These are phyloP conservation scores for Bolborhynchus lineola DNA, from an alignment of 2,113 vertebrate genomes.

Conservation along the genomic window DNA sequence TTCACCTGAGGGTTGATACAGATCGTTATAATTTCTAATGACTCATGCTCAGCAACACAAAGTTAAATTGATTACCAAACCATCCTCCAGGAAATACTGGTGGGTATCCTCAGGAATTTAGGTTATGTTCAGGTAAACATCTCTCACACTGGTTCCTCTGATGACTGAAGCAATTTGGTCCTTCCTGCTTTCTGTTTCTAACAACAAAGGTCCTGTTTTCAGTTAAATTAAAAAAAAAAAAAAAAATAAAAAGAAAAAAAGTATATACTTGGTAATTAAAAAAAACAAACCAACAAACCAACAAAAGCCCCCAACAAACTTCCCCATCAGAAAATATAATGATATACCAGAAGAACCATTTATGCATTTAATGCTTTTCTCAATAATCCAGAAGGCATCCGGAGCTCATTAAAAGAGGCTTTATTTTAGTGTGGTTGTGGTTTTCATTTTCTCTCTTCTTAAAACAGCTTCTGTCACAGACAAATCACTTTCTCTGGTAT, in stretches of 20 bases:
- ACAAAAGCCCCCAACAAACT: not conserved
- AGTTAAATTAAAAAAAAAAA: not conserved
- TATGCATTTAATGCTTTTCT: conserved; percentile 21
- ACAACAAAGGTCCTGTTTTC: conserved; percentile 50
- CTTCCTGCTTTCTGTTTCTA: conserved; percentile 55
- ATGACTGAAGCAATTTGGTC: conserved; percentile 20
- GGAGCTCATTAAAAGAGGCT: conserved; percentile 56
- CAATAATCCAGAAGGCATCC: conserved; percentile 48
- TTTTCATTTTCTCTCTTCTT: conserved; percentile 57
- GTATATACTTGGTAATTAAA: not conserved
- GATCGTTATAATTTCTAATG: conserved; percentile 5
- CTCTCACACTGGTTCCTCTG: conserved; percentile 41
- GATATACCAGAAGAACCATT: conserved; percentile 17
- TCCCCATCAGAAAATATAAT: conserved; percentile 32
- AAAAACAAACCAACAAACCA: not conserved
- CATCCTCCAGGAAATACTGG: conserved; percentile 54
- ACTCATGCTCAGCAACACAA: conserved; percentile 22
- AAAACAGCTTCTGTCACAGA: conserved; percentile 47
- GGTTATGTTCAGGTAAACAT: conserved; percentile 62
- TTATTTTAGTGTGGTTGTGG: conserved; percentile 56
- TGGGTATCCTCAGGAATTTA: conserved; percentile 64
- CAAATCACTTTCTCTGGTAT: conserved; percentile 58
- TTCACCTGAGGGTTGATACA: not conserved
- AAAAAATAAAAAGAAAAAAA: not conserved
- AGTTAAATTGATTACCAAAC: conserved; percentile 35